Conservation (phyloP, 23 tunicate species). For the Halocynthia roretzi region DNA sequence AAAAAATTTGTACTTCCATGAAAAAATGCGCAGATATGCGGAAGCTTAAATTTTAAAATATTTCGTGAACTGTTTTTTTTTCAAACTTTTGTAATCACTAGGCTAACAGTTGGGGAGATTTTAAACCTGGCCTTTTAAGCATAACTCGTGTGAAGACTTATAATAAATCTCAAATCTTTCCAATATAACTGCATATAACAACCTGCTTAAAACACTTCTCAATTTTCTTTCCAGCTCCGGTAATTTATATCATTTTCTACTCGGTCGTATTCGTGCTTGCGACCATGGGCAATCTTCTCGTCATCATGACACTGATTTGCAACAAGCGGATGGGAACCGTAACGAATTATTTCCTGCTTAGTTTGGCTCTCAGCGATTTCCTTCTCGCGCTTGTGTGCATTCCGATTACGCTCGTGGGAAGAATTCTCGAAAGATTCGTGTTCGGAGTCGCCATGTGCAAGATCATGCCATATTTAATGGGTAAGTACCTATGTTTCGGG, state of each 20-base stretch:
- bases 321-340: slow-evolving; percentile 58
- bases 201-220: no score
- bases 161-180: no score
- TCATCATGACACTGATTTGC: slow-evolving; percentile 54
- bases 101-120: no score
- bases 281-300: slow-evolving; percentile 59
- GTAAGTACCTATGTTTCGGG: slow-evolving; percentile 21
- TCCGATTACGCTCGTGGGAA: slow-evolving; percentile 69
- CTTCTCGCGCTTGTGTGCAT: slow-evolving; percentile 66
- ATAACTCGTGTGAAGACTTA: no score
- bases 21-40: no score
- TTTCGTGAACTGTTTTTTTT: no score
- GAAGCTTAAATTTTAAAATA: no score
- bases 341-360: slow-evolving; percentile 75
- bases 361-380: slow-evolving; percentile 75
- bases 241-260: slow-evolving; percentile 24
- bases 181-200: no score
- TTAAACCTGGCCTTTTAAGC: no score
- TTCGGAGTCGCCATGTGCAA: slow-evolving; percentile 70
- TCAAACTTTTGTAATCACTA: no score
- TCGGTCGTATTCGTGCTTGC: slow-evolving; percentile 47
- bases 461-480: slow-evolving; percentile 58
- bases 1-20: no score
- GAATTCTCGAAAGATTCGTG: slow-evolving; percentile 47
- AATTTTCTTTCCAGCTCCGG: no score